Percentiles rank a stretch among this genome's conserved stretches.
Conservation (phyloP, 2,888 invertebrate species). For the Lymantria dispar region DNA sequence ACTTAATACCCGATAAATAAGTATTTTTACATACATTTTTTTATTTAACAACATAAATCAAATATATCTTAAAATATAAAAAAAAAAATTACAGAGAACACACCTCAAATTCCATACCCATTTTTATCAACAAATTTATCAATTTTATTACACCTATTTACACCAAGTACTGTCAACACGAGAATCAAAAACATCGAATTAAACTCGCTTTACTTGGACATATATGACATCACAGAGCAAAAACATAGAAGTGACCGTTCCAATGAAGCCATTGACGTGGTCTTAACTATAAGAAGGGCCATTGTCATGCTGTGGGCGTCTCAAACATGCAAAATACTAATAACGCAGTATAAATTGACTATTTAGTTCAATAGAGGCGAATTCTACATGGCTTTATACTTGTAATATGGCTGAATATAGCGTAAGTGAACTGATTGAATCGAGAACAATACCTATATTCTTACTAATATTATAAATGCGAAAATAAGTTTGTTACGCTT, state of each 20-base stretch:
- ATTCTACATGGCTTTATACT: slow-evolving; percentile 21
- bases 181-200: slow-evolving; percentile 7
- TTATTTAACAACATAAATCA: too few species aligned
- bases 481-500: too few species aligned
- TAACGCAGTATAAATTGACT: slow-evolving; percentile 29
- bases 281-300: slow-evolving; percentile 12
- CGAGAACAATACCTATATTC: not conserved
- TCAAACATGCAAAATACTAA: slow-evolving; percentile 25
- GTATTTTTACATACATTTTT: too few species aligned
- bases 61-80: not conserved
- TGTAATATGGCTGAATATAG: not conserved
- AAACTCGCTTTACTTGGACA: slow-evolving; percentile 2
- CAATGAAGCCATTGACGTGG: slow-evolving; percentile 28
- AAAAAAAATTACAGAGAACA: not conserved
- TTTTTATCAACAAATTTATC: not conserved
- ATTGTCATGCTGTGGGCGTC: slow-evolving; percentile 31
- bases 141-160: not conserved
- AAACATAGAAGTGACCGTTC: slow-evolving; percentile 15
- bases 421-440: not conserved
- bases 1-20: too few species aligned
- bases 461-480: too few species aligned
- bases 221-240: slow-evolving; percentile 11
- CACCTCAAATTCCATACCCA: not conserved
- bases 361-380: slow-evolving; percentile 34
- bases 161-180: not conserved